A percentile compares a stretch with the other conserved stretches of the same genome.
Conservation (phyloP, 2,113 vertebrate species). For the Lasiurus cinereus region DNA sequence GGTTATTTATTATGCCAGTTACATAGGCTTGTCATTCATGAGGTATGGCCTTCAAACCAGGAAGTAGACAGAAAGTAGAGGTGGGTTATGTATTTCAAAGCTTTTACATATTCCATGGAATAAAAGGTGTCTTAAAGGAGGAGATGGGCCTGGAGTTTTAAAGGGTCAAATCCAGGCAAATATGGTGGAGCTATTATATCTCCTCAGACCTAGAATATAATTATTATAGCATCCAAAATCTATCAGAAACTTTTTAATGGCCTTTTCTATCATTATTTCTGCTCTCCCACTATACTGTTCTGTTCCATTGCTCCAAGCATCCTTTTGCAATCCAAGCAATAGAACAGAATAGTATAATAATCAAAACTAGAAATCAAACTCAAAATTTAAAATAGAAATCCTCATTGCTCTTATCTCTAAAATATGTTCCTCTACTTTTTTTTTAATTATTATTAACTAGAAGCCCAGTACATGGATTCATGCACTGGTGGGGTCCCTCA, state of each 20-base stretch:
- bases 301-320: background rate
- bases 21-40: background rate
- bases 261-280: slow-evolving; percentile 48
- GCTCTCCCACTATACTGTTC: slow-evolving; percentile 13
- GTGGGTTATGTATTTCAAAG: background rate
- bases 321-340: background rate
- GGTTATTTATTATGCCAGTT: slow-evolving; percentile 1
- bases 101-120: background rate
- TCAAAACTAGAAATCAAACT: slow-evolving; percentile 48
- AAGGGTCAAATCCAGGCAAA: slow-evolving; percentile 30
- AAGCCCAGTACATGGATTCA: no score
- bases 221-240: slow-evolving; percentile 50
- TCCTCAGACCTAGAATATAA: background rate
- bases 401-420: slow-evolving; percentile 9
- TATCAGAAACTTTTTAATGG: slow-evolving; percentile 14
- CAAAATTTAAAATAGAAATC: slow-evolving; percentile 54
- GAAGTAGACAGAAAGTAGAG: background rate
- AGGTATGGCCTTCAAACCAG: background rate
- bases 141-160: background rate
- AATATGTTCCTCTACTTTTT: slow-evolving; percentile 8
- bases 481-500: no score
- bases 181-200: background rate
- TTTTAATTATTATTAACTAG: no score
- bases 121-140: background rate
- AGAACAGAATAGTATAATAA: background rate